These are phyloP conservation scores for Poeciliopsis turneri DNA, from an alignment of 2,797 vertebrate species.

Conservation along the genomic window DNA sequence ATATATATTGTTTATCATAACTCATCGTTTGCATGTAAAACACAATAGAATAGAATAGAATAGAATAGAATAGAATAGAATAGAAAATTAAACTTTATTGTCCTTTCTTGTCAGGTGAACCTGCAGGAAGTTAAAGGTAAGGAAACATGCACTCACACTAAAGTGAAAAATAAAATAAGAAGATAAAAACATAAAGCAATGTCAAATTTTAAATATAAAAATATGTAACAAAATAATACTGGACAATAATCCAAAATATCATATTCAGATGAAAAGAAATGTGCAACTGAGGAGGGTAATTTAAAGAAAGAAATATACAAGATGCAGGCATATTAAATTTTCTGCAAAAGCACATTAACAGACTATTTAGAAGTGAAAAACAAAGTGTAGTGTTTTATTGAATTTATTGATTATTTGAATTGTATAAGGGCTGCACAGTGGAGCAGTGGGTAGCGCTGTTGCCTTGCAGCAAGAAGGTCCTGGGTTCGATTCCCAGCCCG, in stretches of 20 bases:
- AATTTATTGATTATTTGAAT: background rate
- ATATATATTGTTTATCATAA: too few species aligned
- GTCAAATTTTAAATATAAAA: background rate
- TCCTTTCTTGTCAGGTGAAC: too few species aligned
- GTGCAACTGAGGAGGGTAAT: background rate
- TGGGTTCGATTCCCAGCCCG: too few species aligned
- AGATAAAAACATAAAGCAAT: background rate
- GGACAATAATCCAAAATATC: background rate
- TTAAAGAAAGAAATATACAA: background rate
- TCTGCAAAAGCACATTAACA: background rate
- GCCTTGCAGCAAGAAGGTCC: too few species aligned
- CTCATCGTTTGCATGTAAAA: background rate
- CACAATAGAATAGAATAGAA: too few species aligned
- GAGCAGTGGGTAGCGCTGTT: too few species aligned
- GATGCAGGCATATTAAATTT: background rate
- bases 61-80: too few species aligned
- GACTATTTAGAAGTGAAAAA: background rate
- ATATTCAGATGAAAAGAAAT: background rate
- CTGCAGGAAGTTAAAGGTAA: too few species aligned
- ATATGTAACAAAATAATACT: background rate
- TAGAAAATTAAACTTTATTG: too few species aligned
- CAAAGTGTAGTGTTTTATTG: background rate
- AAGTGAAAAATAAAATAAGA: background rate
- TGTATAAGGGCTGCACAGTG: too few species aligned
- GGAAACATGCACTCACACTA: background rate